These are phyloP conservation scores for Callocephalon fimbriatum DNA, from an alignment of 2,113 vertebrate genomes.

Conservation along the genomic window DNA sequence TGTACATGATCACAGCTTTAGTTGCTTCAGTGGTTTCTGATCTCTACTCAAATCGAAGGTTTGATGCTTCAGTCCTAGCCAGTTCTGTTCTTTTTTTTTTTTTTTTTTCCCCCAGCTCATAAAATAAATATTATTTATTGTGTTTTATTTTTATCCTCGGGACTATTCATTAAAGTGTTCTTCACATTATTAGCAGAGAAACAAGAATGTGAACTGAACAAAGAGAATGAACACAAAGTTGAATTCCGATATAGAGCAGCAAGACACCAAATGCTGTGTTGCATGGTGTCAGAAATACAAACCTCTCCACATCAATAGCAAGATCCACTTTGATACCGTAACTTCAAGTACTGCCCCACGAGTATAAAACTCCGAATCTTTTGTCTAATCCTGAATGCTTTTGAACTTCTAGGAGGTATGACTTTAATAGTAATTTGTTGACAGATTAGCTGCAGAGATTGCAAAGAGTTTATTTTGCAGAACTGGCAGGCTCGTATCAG, in stretches of 20 bases:
- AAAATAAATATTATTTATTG: slow-evolving; percentile 61
- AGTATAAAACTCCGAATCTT: slow-evolving; percentile 37
- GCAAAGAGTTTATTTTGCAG: slow-evolving; percentile 72
- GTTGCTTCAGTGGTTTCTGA: slow-evolving; percentile 39
- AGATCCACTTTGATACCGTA: slow-evolving; percentile 32
- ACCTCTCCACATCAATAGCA: slow-evolving; percentile 47
- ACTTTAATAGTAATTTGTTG: slow-evolving; percentile 77
- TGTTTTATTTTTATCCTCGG: slow-evolving; percentile 47
- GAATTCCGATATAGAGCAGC: background rate
- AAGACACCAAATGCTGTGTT: slow-evolving; percentile 18
- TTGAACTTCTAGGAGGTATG: slow-evolving; percentile 70
- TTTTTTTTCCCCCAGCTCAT: background rate
- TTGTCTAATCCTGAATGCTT: slow-evolving; percentile 56
- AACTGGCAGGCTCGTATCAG: slow-evolving; percentile 65
- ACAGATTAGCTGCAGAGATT: slow-evolving; percentile 67
- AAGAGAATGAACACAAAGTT: background rate
- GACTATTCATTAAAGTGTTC: slow-evolving; percentile 60
- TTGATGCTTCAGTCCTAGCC: background rate
- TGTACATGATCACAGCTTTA: background rate
- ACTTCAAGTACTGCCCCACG: slow-evolving; percentile 57
- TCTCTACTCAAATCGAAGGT: background rate
- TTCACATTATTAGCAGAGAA: slow-evolving; percentile 46
- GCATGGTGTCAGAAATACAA: slow-evolving; percentile 15
- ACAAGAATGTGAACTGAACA: slow-evolving; percentile 12
- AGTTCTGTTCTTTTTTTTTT: background rate